Evolutionary conservation across 2,113 vertebrate species (phyloP), one percentile per base, ranked within the genome.

Genomic region (Onychostoma macrolepis): DNA sequence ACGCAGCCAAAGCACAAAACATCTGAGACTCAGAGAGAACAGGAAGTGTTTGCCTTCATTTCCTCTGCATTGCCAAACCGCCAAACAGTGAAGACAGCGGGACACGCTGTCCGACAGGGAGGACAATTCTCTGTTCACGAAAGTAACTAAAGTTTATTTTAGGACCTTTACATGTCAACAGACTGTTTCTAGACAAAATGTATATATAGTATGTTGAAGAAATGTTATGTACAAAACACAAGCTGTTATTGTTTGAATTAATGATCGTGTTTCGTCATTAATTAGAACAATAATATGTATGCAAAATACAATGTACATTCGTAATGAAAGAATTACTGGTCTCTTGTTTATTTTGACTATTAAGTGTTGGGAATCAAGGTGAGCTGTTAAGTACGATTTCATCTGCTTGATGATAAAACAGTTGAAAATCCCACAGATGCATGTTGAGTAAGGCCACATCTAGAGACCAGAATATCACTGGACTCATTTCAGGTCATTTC

Each of bases 71-170:
- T 86, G 86, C 87, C 80, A 76, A 86, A 48, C 82, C 80, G 53
- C 69, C 36, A 45, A 86, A 48, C n/a, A 30, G 65, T 69, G 50
- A 67, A 79, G 56, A 58, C 56, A n/a, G 56, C 21, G 3, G 56
- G 56, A 30, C 33, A 72, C 7, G 24, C 30, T 36, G 4, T 19
- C 71, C 19, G 6, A 86, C 58, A 82, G 67, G 48, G 72, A 82
- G 67, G 45, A 19, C 75, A 15, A 85, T 75, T 83, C 86, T 89
- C 87, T 88, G 84, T 86, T 86, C 85, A 69, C 33, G 76, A 89
- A 88, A 79, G 88, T 89, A 87, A 69, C 26, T 85, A 90, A 88
- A 82, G 88, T 90, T 90, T 91, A 90, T 90, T 91, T 91, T 91
- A 89, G 84, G 84, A 90, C 89, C 85, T 88, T 75, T 84, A 85